Evolutionary conservation across 2,113 vertebrate species (phyloP).

Genomic region (Petrocephalus zakoni): DNA sequence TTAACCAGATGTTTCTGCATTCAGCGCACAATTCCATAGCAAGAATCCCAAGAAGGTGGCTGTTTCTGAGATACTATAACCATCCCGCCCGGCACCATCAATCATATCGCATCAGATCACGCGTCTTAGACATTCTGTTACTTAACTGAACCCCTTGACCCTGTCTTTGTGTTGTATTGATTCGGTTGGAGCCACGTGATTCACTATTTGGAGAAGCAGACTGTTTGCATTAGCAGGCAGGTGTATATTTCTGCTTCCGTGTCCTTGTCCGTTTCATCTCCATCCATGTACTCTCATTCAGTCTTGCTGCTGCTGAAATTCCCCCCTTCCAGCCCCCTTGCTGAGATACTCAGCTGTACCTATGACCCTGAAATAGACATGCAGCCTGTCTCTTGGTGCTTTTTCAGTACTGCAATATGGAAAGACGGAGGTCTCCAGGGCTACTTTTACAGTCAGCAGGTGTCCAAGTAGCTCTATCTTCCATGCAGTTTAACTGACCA

Average conservation of each 20-base stretch:
- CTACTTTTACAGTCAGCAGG: neutral
- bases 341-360: neutral
- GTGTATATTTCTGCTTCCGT: neutral
- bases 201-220: neutral
- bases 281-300: neutral
- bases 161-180: neutral
- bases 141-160: neutral
- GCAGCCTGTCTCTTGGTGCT: neutral
- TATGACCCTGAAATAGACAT: neutral
- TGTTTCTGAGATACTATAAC: neutral
- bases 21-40: neutral
- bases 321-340: neutral
- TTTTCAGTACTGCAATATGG: neutral
- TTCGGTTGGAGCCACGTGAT: neutral
- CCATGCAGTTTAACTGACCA: neutral
- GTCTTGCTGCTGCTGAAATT: neutral
- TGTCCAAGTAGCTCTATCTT: neutral
- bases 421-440: neutral
- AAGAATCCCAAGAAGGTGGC: neutral
- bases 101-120: neutral
- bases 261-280: neutral
- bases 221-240: neutral
- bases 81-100: neutral
- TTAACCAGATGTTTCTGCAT: neutral
- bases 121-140: neutral